Conservation (phyloP, 1,140 invertebrate species). For the Saccostrea cuccullata region DNA sequence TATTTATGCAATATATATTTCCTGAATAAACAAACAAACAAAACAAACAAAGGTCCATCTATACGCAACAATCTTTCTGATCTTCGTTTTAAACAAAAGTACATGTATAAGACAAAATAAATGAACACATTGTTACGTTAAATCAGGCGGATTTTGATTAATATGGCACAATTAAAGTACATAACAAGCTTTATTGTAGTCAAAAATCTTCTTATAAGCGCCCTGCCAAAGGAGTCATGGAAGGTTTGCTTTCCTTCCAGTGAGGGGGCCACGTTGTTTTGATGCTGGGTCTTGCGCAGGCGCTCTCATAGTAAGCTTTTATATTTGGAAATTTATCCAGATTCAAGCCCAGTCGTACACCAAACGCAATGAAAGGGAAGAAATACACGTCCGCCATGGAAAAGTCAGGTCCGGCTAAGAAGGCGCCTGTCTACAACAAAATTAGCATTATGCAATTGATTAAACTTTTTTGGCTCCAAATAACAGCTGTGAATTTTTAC, state of each 20-base stretch:
- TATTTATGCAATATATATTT: too few species aligned
- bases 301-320: constrained; percentile 53
- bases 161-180: neutral
- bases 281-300: constrained; percentile 44
- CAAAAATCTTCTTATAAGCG: neutral
- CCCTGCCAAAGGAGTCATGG: neutral
- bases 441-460: too few species aligned
- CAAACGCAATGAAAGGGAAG: constrained; percentile 76
- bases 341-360: constrained; percentile 80
- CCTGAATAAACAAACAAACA: too few species aligned
- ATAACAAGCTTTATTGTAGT: neutral
- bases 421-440: neutral
- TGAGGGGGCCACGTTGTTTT: constrained; percentile 58
- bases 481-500: neutral
- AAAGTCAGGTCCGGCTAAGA: constrained; percentile 45
- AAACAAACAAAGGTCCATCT: too few species aligned
- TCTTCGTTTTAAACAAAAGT: too few species aligned
- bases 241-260: constrained; percentile 49
- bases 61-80: too few species aligned
- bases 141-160: neutral
- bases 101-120: too few species aligned
- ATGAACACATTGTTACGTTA: neutral
- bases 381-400: constrained; percentile 56
- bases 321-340: constrained; percentile 66
- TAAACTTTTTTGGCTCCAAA: too few species aligned